Evolutionary conservation across 2,797 vertebrate species (phyloP).

Genomic region (Buphagus erythrorhynchus): DNA sequence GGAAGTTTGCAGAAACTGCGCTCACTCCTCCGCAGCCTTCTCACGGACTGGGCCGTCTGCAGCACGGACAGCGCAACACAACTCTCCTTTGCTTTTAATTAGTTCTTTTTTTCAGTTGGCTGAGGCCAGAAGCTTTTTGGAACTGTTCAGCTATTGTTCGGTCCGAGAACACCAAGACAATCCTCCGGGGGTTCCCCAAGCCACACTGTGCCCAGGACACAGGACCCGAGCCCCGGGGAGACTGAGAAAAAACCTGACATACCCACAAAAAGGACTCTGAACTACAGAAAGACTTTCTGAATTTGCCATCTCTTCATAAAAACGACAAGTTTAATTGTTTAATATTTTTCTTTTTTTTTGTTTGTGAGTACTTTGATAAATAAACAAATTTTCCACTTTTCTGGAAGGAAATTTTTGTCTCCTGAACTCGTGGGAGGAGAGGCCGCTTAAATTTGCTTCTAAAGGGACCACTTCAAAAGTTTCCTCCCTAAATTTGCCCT

Average conservation of each 20-base stretch:
- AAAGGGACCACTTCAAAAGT: background rate
- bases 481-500: background rate
- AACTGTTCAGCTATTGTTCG: background rate
- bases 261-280: background rate
- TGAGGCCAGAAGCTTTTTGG: background rate
- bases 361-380: background rate
- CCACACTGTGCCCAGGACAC: rapidly evolving
- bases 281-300: background rate
- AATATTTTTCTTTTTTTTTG: background rate
- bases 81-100: background rate
- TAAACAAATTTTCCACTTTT: background rate
- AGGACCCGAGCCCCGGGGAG: rapidly evolving
- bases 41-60: background rate
- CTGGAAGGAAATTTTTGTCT: background rate
- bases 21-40: background rate
- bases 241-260: too few species aligned
- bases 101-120: too few species aligned
- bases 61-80: background rate
- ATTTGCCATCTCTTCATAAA: background rate
- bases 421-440: background rate
- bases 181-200: rapidly evolving
- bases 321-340: background rate
- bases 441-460: background rate
- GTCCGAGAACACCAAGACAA: too few species aligned
- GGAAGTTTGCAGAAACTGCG: background rate